Evolutionary conservation across 2,888 invertebrate species (phyloP).

Genomic region (Hydraecia micacea): DNA sequence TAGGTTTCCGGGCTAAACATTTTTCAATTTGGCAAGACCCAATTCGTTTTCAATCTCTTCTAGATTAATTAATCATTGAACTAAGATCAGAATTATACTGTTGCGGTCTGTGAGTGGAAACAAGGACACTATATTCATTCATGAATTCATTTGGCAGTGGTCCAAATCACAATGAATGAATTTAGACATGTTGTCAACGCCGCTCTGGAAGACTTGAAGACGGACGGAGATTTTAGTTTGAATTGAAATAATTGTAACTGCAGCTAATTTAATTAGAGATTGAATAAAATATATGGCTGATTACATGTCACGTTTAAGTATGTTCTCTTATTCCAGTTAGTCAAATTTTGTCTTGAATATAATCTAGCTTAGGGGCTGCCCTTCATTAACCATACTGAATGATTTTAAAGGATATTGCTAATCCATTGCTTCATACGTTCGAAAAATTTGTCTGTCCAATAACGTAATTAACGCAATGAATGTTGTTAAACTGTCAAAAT

Average conservation of each 20-base stretch:
- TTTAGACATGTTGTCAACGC: conserved; percentile 63
- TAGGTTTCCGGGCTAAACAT: neutral
- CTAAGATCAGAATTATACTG: conserved; percentile 50
- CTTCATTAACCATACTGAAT: neutral
- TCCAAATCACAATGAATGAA: conserved; percentile 66
- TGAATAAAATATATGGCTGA: neutral
- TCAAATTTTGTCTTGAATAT: neutral
- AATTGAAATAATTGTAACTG: conserved; percentile 19
- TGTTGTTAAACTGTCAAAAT: neutral
- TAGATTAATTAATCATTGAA: conserved; percentile 54
- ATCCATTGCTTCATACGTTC: neutral
- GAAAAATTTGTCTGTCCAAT: neutral
- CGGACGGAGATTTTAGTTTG: conserved; percentile 26
- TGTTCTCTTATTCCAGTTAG: neutral
- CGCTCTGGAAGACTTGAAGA: conserved; percentile 39
- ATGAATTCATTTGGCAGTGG: conserved; percentile 63
- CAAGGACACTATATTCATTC: conserved; percentile 64
- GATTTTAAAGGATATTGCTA: neutral
- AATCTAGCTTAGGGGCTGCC: neutral
- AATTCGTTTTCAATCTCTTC: conserved; percentile 47
- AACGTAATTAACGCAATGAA: neutral
- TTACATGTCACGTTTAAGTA: neutral
- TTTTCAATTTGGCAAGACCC: conserved; percentile 40
- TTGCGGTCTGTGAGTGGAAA: conserved; percentile 47
- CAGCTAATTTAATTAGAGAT: neutral